Percentiles rank a stretch among this genome's conserved stretches.
phyloP scores from a whole-genome alignment of 2,888 invertebrate genomes.

The Tryphoninae sp. region DNA sequence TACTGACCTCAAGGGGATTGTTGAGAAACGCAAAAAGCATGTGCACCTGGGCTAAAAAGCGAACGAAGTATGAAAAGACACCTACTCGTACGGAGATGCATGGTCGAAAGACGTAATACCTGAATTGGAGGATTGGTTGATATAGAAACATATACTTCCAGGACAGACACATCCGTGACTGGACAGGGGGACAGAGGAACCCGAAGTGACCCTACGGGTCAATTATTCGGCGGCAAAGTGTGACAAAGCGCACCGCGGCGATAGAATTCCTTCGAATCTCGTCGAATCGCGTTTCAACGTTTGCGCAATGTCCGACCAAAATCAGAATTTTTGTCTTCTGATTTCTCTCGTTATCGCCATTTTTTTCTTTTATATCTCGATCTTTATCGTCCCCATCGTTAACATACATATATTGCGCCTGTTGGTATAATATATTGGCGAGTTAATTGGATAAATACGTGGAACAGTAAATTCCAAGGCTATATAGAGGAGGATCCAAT shows the following conservation, averaged over 20 bases:
- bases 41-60: background rate
- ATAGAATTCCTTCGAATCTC: conserved; percentile 15
- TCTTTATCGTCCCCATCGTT: conserved; percentile 49
- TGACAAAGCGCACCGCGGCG: conserved; percentile 14
- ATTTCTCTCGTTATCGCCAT: background rate
- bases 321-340: conserved; percentile 7
- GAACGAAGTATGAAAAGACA: background rate
- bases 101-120: background rate
- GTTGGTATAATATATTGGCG: conserved; percentile 56
- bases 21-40: background rate
- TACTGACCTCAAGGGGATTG: conserved; percentile 5
- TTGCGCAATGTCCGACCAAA: conserved; percentile 27
- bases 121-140: conserved; percentile 5
- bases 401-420: conserved; percentile 49
- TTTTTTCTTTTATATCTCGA: background rate
- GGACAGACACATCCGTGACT: conserved; percentile 20
- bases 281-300: conserved; percentile 13
- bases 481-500: conserved; percentile 28
- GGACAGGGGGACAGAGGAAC: conserved; percentile 6
- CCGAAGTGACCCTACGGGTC: conserved; percentile 29
- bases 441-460: conserved; percentile 62
- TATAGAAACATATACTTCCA: background rate
- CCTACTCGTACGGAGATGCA: background rate
- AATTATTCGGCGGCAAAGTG: conserved; percentile 38
- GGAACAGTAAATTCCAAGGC: conserved; percentile 55